Evolutionary conservation across 37 sponge, comb jelly and placozoan species (phyloP).

Genomic region (Tethya wilhelma): DNA sequence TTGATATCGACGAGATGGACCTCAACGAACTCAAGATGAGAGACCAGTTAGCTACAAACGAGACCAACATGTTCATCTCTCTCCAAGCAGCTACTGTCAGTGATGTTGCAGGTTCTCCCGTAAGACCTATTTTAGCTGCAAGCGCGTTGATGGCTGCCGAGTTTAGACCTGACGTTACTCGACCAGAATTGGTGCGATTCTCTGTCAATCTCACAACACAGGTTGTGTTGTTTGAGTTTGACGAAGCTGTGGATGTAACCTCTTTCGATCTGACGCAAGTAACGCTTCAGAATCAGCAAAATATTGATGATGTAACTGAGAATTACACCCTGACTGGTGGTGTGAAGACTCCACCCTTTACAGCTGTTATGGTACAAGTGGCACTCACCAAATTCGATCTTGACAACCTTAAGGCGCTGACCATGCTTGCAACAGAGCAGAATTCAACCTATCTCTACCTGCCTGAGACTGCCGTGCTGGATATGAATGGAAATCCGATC

Average conservation of each 20-base stretch:
- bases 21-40: slow-evolving; percentile 82
- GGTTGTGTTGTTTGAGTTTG: slow-evolving; percentile 71
- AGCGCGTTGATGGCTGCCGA: slow-evolving; percentile 52
- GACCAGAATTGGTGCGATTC: slow-evolving; percentile 66
- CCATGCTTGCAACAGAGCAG: slow-evolving; percentile 62
- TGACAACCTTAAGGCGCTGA: slow-evolving; percentile 80
- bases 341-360: slow-evolving; percentile 50
- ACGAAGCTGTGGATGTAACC: slow-evolving; percentile 86
- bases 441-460: slow-evolving; percentile 67
- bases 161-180: slow-evolving; percentile 76
- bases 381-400: slow-evolving; percentile 73
- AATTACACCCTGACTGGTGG: slow-evolving; percentile 82
- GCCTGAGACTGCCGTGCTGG: slow-evolving; percentile 47
- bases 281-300: slow-evolving; percentile 62
- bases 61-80: slow-evolving; percentile 72
- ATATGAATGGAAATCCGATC: slow-evolving; percentile 76
- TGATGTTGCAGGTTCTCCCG: slow-evolving; percentile 69
- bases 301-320: slow-evolving; percentile 39
- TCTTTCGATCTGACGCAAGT: slow-evolving; percentile 71
- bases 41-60: slow-evolving; percentile 71
- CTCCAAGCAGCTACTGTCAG: slow-evolving; percentile 64
- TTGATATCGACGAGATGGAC: slow-evolving; percentile 62
- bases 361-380: slow-evolving; percentile 69
- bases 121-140: slow-evolving; percentile 58
- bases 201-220: slow-evolving; percentile 61